phyloP scores from a whole-genome alignment of 2,888 invertebrate species.

The Dynastes tityus region DNA sequence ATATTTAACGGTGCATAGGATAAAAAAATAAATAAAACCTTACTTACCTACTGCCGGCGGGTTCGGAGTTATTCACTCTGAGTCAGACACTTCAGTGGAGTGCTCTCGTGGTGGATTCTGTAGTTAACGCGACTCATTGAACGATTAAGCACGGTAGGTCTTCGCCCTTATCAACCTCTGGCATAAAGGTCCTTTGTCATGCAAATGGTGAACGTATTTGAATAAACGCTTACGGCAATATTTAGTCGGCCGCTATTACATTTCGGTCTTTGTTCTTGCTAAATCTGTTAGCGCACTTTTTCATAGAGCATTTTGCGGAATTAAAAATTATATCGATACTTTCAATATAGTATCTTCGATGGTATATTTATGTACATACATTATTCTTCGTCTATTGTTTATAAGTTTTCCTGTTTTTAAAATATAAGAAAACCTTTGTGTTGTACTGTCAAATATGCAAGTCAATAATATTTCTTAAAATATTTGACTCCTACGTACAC shows the following conservation, averaged over 20 bases:
- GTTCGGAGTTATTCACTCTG: slow-evolving; percentile 52
- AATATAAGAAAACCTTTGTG: too few relatives aligned
- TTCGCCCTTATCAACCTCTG: slow-evolving; percentile 58
- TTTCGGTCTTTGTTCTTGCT: slow-evolving; percentile 46
- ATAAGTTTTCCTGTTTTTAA: too few relatives aligned
- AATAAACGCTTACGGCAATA: slow-evolving; percentile 61
- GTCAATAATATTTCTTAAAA: too few relatives aligned
- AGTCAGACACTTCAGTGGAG: slow-evolving; percentile 58
- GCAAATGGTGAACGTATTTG: slow-evolving; percentile 60
- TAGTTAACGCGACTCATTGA: slow-evolving; percentile 61
- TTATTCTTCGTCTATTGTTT: too few relatives aligned
- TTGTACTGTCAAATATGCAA: too few relatives aligned
- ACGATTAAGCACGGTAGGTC: slow-evolving; percentile 58
- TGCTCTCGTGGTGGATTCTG: slow-evolving; percentile 59
- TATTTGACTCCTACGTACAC: too few relatives aligned
- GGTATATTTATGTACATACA: too few relatives aligned
- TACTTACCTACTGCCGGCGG: slow-evolving; percentile 10
- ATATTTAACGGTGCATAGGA: slow-evolving; percentile 10
- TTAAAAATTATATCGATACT: background rate
- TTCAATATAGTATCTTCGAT: background rate
- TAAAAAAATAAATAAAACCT: slow-evolving; percentile 7
- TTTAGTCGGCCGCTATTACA: slow-evolving; percentile 59
- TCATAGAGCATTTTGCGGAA: background rate
- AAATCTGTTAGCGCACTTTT: slow-evolving; percentile 32
- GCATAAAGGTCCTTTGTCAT: slow-evolving; percentile 59